phyloP scores from a whole-genome alignment of 2,113 vertebrate genomes.

The Istiophorus platypterus region DNA sequence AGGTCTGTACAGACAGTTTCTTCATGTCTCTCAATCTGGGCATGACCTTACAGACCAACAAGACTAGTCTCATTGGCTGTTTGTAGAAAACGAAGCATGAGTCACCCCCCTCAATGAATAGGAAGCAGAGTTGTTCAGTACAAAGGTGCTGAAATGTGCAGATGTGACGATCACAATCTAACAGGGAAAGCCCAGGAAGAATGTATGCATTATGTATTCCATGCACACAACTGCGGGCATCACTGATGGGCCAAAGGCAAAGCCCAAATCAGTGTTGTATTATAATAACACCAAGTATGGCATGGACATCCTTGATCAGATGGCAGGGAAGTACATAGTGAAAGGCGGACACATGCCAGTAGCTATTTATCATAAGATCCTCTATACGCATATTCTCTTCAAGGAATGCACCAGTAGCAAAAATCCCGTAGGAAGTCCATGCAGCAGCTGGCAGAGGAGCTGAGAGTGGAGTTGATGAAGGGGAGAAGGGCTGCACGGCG shows the following conservation, averaged over 20 bases:
- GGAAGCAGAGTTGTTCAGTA: not conserved
- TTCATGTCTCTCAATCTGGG: not conserved
- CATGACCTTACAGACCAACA: not conserved
- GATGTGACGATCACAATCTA: not conserved
- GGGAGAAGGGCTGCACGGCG: too few species aligned
- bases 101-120: not conserved
- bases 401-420: not conserved
- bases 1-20: not conserved
- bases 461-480: not conserved
- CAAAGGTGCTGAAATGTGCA: slow-evolving; percentile 1
- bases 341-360: not conserved
- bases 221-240: too few species aligned
- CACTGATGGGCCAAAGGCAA: not conserved
- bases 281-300: not conserved
- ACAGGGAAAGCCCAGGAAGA: not conserved
- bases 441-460: not conserved
- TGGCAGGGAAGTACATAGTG: not conserved
- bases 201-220: too few species aligned
- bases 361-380: not conserved
- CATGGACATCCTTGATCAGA: too few species aligned
- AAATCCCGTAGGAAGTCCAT: not conserved
- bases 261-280: not conserved
- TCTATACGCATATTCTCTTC: not conserved
- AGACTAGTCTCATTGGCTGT: not conserved
- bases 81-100: not conserved